Base-by-base conservation (phyloP, 2,888 invertebrate genomes). In the Trissolcus brochymenae region DNA sequence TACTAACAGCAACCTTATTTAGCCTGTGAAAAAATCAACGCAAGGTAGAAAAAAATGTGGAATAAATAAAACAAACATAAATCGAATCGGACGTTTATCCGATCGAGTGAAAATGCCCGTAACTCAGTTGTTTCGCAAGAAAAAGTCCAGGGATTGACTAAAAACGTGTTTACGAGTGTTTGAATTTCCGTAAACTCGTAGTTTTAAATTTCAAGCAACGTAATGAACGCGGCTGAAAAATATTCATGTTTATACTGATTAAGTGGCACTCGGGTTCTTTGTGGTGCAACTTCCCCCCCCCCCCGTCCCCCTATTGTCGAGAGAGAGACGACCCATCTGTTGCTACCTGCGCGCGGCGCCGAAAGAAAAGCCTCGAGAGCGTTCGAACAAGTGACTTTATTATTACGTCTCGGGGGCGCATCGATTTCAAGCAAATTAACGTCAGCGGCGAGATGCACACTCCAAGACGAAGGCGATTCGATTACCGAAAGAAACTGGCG, bases 161-260 rank as follows among this genome's bases (percentile, higher is more conserved):
- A 16, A n/a, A 16, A 46, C 46, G 46, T 46, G n/a, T n/a, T 46
- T 16, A 46, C n/a, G n/a, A 46, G 19, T 51, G 41, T 64, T 64
- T 43, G 40, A 49, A 59, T 72, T 65, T 64, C 43, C 49, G 57
- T 65, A 64, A 61, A 71, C 50, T 40, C 51, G 56, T 64, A 35
- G 50, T 49, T 55, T 35, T 14, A 51, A 49, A 51, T 56, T 41
- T 61, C 61, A 43, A 14, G 51, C 35, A 25, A 29, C 46, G 16
- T 73, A 60, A 73, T 61, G 60, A 73, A 66, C 56, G 51, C 29
- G 25, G 25, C 43, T 43, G 14, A 49, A 55, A 56, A 61, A 49
- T 17, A 65, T 54, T 72, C 72, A 21, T 56, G 66, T 66, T 59
- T 35, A 35, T 50, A 57, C 49, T 65, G 72, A 73, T 74, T 74